Evolutionary conservation across 2,797 vertebrate species (phyloP), one percentile per base, ranked within the genome.

Genomic region (Pteropus rufus): DNA sequence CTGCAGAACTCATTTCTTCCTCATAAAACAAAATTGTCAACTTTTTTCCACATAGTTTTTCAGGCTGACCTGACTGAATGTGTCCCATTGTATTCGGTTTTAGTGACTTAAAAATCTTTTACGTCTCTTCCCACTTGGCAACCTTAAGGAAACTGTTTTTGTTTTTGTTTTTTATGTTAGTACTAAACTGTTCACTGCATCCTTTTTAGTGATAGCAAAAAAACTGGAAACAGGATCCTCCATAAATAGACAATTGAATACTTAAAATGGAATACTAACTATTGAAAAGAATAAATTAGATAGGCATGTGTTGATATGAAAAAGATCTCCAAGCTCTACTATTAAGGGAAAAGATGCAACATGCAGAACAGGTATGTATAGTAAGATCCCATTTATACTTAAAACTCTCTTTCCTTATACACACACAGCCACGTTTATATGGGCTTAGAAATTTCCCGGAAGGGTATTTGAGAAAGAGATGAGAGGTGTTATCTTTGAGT

Each of bases 281-380:
- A 79, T 73, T 77, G 73, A 54, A 95, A 86, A 93, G 29, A 91
- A 79, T 91, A 84, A 95, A 93, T 26, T 62, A 75, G 46, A 58
- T 75, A 69, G 73, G 75, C 11, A 6, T 54, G 1, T 62, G 4
- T 84, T 83, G 44, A 82, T 67, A 84, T 34, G 39, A 95, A 88
- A 88, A 91, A 80, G 34, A 58, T 77, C 60, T 65, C 29, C 24
- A 77, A 87, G 60, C 29, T 58, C 84, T 2, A 76, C 46, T 70
- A 9, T 69, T 39, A 60, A 36, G 54, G 10, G 21, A 15, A 70
- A 73, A 75, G 49, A 80, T 89, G 21, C 52, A 86, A 93, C 29
- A 54, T 87, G 16, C 3, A 73, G 29, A 87, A 62, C 24, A 92
- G 67, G 34, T 77, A 46, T 21, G 5, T n/a, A 9, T 23, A 29